These are phyloP conservation scores for Leptestheria dahalacensis DNA, from an alignment of 1,140 invertebrate species.

Conservation along the genomic window DNA sequence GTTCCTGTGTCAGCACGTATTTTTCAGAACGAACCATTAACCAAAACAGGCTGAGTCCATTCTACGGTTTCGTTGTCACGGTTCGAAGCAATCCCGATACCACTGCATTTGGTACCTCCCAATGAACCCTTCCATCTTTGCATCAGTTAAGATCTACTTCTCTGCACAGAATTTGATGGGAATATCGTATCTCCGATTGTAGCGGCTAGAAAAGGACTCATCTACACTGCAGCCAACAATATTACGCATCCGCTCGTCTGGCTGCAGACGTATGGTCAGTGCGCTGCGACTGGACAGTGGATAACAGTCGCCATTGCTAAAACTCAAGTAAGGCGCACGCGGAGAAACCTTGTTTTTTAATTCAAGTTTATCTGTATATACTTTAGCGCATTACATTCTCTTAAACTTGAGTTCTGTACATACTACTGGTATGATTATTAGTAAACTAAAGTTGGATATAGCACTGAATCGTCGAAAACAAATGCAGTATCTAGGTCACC, in stretches of 20 bases:
- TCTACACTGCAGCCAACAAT: not conserved
- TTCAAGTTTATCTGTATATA: too few relatives aligned
- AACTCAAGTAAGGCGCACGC: not conserved
- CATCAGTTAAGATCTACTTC: too few relatives aligned
- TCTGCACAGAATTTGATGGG: not conserved
- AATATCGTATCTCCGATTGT: not conserved
- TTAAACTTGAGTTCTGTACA: too few relatives aligned
- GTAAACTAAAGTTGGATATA: too few relatives aligned
- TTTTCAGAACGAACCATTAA: not conserved
- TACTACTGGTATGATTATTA: too few relatives aligned
- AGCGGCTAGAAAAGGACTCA: not conserved
- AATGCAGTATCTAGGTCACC: too few relatives aligned
- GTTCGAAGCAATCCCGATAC: not conserved
- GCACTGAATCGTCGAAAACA: too few relatives aligned
- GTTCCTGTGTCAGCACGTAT: not conserved
- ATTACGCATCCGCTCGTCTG: not conserved
- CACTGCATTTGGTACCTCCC: not conserved
- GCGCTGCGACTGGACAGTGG: not conserved
- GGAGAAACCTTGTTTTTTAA: too few relatives aligned
- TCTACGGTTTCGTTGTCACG: not conserved
- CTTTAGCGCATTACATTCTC: too few relatives aligned
- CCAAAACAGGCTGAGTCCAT: not conserved
- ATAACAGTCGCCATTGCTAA: not conserved
- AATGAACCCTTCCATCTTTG: too few relatives aligned
- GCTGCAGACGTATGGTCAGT: not conserved